phyloP scores from a whole-genome alignment of 92 coral and sea anemone genomes.

The Desmophyllum pertusum region DNA sequence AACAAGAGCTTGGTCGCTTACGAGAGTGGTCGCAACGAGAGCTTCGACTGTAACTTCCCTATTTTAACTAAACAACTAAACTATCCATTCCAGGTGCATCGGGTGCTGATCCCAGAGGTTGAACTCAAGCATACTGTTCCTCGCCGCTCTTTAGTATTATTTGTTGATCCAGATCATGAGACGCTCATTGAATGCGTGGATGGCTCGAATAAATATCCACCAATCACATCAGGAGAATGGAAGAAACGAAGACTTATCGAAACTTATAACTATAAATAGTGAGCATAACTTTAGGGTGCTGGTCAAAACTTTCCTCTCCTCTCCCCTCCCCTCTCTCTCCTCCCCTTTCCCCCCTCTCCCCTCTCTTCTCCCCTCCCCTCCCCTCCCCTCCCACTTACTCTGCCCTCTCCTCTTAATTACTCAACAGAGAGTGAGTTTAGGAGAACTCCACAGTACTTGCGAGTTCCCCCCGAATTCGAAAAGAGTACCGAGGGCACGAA shows the following conservation, averaged over 20 bases:
- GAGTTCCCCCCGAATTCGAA: no score
- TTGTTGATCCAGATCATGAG: conserved; percentile 48
- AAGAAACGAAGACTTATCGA: conserved; percentile 46
- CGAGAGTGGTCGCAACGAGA: no score
- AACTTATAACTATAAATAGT: conserved; percentile 21
- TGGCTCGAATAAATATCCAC: conserved; percentile 62
- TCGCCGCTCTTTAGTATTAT: conserved; percentile 58
- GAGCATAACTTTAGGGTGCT: neutral
- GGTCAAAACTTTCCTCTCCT: no score
- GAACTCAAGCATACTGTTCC: conserved; percentile 23
- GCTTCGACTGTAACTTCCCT: neutral
- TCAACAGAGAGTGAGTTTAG: no score
- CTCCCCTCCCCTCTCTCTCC: no score
- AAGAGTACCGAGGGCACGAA: no score
- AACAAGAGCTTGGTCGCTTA: no score
- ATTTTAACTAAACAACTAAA: neutral
- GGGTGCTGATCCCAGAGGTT: conserved; percentile 52
- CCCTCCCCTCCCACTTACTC: no score
- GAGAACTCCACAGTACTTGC: no score
- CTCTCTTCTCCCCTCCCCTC: no score
- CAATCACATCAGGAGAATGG: conserved; percentile 61
- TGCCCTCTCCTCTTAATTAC: no score
- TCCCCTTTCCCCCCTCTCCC: no score
- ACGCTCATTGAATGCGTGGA: conserved; percentile 54
- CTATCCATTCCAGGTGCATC: conserved; percentile 48